phyloP scores from a whole-genome alignment of 2,888 invertebrate species.

The Diarsia dahlii region DNA sequence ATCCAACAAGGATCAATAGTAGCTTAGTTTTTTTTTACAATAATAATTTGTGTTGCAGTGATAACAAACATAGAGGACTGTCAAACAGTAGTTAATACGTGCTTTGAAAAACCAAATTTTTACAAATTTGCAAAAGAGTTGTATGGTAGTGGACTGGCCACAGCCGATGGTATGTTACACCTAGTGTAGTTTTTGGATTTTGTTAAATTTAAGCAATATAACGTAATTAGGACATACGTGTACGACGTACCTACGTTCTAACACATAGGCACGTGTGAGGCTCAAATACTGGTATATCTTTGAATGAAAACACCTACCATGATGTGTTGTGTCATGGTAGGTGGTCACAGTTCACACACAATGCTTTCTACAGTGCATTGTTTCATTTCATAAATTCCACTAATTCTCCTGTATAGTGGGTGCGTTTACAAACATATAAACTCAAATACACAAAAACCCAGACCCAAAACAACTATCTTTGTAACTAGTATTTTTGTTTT shows the following conservation, averaged over 20 bases:
- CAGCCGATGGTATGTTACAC: neutral
- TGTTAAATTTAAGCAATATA: too few species aligned
- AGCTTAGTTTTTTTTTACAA: neutral
- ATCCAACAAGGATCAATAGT: neutral
- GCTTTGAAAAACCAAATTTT: conserved; percentile 48
- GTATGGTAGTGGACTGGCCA: neutral
- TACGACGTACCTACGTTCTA: too few species aligned
- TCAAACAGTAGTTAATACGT: conserved; percentile 53
- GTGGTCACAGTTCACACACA: too few species aligned
- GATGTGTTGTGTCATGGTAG: too few species aligned
- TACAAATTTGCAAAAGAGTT: conserved; percentile 4
- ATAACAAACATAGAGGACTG: conserved; percentile 63
- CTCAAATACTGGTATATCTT: too few species aligned
- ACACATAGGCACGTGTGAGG: neutral
- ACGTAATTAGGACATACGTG: neutral
- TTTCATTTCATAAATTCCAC: too few species aligned
- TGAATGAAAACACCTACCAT: too few species aligned
- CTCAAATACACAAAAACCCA: too few species aligned
- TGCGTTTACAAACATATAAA: too few species aligned
- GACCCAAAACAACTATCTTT: too few species aligned
- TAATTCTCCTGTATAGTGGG: too few species aligned
- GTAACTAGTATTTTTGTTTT: neutral
- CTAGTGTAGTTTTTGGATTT: neutral
- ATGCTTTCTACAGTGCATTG: too few species aligned
- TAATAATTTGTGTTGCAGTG: conserved; percentile 43